A percentile compares a stretch with the other conserved stretches of the same genome.
phyloP scores from a whole-genome alignment of 2,888 invertebrate species.

The Agapostemon virescens region DNA sequence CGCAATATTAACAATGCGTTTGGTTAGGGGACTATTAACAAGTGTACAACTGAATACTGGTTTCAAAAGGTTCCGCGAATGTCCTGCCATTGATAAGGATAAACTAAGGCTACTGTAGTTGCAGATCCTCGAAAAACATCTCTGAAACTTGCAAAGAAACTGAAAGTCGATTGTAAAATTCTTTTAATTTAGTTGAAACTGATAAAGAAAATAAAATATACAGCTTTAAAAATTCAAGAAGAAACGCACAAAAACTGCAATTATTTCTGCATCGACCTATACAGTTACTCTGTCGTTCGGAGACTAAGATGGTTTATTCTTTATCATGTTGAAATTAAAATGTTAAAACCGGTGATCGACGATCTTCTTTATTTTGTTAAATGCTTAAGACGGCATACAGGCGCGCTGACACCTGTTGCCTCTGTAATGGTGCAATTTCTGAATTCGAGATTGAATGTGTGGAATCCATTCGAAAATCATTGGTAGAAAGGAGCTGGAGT shows the following conservation, averaged over 20 bases:
- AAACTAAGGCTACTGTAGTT: not conserved
- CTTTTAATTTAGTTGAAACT: too few species aligned
- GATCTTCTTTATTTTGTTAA: constrained; percentile 16
- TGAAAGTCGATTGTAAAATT: too few species aligned
- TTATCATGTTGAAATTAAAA: constrained; percentile 26
- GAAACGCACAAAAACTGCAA: not conserved
- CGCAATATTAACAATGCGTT: not conserved
- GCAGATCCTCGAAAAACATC: not conserved
- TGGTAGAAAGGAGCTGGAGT: constrained; percentile 42
- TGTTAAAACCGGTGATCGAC: constrained; percentile 29
- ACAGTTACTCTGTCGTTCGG: constrained; percentile 42
- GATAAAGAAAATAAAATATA: not conserved
- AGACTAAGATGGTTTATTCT: constrained; percentile 23
- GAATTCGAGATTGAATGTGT: constrained; percentile 12
- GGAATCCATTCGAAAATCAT: constrained; percentile 6
- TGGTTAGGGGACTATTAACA: not conserved
- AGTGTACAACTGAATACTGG: not conserved
- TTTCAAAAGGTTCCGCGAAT: not conserved
- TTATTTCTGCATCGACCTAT: not conserved
- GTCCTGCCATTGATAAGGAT: not conserved
- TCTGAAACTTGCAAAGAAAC: too few species aligned
- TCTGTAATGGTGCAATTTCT: constrained; percentile 47
- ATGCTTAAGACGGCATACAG: constrained; percentile 7
- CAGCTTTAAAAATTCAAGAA: not conserved
- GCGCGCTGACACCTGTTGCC: not conserved